A percentile compares a stretch with the other conserved stretches of the same genome.
These are phyloP conservation scores for Drosophila virilis DNA, from an alignment of 1,140 invertebrate genomes.

Conservation along the genomic window DNA sequence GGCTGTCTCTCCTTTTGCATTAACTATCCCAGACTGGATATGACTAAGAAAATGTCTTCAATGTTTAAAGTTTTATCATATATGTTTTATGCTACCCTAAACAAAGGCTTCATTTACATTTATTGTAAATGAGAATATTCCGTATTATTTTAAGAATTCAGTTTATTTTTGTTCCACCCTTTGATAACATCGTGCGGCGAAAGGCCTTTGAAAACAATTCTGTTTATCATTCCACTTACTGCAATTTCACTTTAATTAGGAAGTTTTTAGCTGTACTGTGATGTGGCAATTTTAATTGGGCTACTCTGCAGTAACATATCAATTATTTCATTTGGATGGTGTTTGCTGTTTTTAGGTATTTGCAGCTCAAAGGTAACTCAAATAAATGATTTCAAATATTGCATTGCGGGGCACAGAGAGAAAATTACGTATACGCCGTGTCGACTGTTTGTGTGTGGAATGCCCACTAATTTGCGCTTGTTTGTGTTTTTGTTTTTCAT, in stretches of 20 bases:
- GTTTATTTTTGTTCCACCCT: neutral
- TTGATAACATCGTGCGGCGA: neutral
- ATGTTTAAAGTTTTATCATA: too few relatives aligned
- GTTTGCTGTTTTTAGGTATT: constrained; percentile 19
- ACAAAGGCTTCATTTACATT: too few relatives aligned
- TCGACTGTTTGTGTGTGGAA: neutral
- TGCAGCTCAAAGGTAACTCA: constrained; percentile 16
- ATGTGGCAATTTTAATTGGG: constrained; percentile 9
- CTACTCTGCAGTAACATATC: neutral
- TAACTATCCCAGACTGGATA: too few relatives aligned
- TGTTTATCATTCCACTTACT: neutral
- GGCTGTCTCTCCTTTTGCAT: too few relatives aligned
- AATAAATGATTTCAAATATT: constrained; percentile 32
- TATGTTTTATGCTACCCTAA: too few relatives aligned
- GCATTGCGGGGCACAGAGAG: constrained; percentile 5
- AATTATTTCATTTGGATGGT: constrained; percentile 13
- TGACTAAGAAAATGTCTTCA: too few relatives aligned
- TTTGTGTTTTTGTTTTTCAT: constrained; percentile 37
- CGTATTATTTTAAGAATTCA: constrained; percentile 4
- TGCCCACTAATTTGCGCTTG: constrained; percentile 42
- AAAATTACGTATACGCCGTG: constrained; percentile 37
- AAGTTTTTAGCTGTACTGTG: neutral
- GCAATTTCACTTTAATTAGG: constrained; percentile 2
- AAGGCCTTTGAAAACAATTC: neutral
- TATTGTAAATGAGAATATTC: neutral